A percentile compares a stretch with the other conserved stretches of the same genome.
These are phyloP conservation scores for Holothuria glaberrima DNA, from an alignment of 35 echinoderm and acorn worm genomes.

Conservation along the genomic window DNA sequence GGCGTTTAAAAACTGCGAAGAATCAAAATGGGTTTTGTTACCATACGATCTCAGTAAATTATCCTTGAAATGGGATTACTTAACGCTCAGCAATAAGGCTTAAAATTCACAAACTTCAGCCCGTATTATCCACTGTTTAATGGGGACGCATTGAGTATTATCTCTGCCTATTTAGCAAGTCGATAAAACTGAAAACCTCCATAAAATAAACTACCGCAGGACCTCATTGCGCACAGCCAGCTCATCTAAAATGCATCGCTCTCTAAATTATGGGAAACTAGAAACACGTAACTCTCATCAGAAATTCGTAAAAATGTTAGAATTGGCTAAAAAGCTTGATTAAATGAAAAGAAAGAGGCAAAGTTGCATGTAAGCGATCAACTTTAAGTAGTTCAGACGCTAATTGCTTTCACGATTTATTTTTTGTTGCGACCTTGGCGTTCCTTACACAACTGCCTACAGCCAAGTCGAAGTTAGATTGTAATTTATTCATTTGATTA, in stretches of 20 bases:
- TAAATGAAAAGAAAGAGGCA: slow-evolving; percentile 37
- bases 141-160: too few species aligned
- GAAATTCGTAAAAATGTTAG: background rate
- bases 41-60: too few species aligned
- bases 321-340: slow-evolving; percentile 60
- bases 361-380: slow-evolving; percentile 50
- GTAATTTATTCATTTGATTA: slow-evolving; percentile 64
- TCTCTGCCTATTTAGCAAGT: too few species aligned
- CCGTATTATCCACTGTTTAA: too few species aligned
- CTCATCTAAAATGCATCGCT: slow-evolving; percentile 42
- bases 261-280: slow-evolving; percentile 20
- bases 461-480: slow-evolving; percentile 14
- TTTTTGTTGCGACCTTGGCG: slow-evolving; percentile 42
- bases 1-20: too few species aligned
- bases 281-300: slow-evolving; percentile 40
- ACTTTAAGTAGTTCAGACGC: slow-evolving; percentile 34
- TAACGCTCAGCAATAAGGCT: too few species aligned
- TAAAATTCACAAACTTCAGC: too few species aligned
- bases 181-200: background rate
- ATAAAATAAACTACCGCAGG: background rate
- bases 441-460: slow-evolving; percentile 6
- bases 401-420: slow-evolving; percentile 57
- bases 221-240: background rate
- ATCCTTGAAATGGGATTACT: too few species aligned
- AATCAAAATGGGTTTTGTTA: too few species aligned